Evolutionary conservation across 2,797 vertebrate genomes (phyloP), one percentile per base, ranked within the genome.

Genomic region (Tenualosa ilisha): DNA sequence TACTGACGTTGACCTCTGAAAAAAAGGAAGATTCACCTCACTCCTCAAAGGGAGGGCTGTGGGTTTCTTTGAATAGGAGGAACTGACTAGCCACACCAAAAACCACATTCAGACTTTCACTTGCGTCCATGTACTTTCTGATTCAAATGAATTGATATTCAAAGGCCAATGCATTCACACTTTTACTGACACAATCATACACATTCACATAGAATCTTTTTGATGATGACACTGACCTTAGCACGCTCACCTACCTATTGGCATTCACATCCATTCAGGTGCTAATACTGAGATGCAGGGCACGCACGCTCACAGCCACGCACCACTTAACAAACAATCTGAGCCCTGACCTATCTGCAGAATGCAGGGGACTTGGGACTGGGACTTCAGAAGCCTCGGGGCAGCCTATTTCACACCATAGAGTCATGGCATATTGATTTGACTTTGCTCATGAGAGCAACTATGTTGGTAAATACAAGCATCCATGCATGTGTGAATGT

Each of bases 351-450:
- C 65, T 72, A 12, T 31, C 26, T 72, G 65, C 5, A 31, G 31
- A 72, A 9, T 31, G 40, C 11, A 15, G 6, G 72, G 72, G 37
- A 79, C 72, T 7, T 22, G 40, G 37, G 37, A 9, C 15, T 7
- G 40, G 40, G 72, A 79, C 72, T 37, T 15, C 5, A 1, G 20
- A 7, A 43, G 72, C 72, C 68, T 46, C 40, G 11, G 72, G 72
- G 72, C 72, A 43, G 72, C 72, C 6, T 79, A 79, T 79, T 46
- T 79, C 72, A 79, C 72, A 46, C 37, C 72, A 46, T 20, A 22
- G 20, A 46, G 72, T 46, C 72, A 79, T 22, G 37, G 72, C 72
- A 79, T 79, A 79, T 46, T 79, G 72, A 79, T 79, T 46, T 79
- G 17, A 46, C 72, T 46, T 20, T 43, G 37, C 72, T 79, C 6